Evolutionary conservation across 2,113 vertebrate genomes (phyloP), one percentile per base, ranked within the genome.

Genomic region (Brachyhypopomus occidentalis): DNA sequence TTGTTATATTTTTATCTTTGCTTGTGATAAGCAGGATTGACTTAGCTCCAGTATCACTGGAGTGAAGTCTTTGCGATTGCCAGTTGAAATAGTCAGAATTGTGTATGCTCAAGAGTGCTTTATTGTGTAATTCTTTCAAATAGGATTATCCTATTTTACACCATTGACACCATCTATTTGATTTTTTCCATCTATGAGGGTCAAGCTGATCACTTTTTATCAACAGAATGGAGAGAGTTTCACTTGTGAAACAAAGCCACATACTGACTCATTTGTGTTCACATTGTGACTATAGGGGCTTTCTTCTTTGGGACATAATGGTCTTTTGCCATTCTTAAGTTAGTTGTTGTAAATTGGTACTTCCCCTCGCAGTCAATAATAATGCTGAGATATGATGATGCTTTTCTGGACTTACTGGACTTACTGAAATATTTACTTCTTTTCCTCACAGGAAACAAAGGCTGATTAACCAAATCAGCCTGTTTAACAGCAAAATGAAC

Each of bases 291-390:
- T 62, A 23, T 45, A 30, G 14, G 36, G 63, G 74, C 25, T 78
- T 84, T 84, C 75, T 27, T 75, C 11, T 69, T 63, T 20, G 20
- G 12, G 38, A 41, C 52, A 75, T 70, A 74, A 67, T 75, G 66
- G 58, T 75, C 72, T 78, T 60, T 79, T 34, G 41, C 27, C 14
- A 22, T 2, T 66, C 41, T 56, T 14, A 23, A 80, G 34, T 60
- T 60, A 56, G 59, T 22, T 58, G 58, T 22, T 45, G 41, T 71
- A 27, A 60, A 60, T 56, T 59, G 58, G 41, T 59, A 70, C 76
- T 45, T 45, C 73, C 73, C 60, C 19, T 77, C 19, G 55, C 20
- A 30, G 58, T 11, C n/a, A 4, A 17, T 70, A 23, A 41, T 38
- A 76, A n/a, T n/a, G 27, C 4, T 56, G 23, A 71, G 36, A 41